Evolutionary conservation across 2,888 invertebrate species (phyloP).

Genomic region (Rotaria magnacalcarata): DNA sequence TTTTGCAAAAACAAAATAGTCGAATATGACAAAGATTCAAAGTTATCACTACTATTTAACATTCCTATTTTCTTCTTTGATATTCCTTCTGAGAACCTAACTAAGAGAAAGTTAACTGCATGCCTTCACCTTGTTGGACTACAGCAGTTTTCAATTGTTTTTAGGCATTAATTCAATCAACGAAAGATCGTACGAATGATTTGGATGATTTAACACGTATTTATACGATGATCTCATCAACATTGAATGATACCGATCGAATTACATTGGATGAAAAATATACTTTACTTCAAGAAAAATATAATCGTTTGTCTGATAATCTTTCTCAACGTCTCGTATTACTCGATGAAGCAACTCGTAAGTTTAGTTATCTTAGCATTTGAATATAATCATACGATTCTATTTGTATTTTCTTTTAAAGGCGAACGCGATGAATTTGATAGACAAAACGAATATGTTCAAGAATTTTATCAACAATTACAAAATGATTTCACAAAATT

Average conservation of each 20-base stretch:
- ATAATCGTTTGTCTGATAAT: slow-evolving; percentile 19
- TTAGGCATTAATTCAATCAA: not conserved
- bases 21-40: no score
- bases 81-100: no score
- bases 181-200: not conserved
- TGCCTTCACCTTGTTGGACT: no score
- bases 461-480: not conserved
- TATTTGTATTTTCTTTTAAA: not conserved
- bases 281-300: slow-evolving; percentile 18
- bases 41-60: no score
- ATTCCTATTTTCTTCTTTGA: no score
- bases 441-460: not conserved
- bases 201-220: slow-evolving; percentile 2
- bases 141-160: not conserved
- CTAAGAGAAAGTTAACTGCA: no score
- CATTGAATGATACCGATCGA: slow-evolving; percentile 19
- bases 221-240: not conserved
- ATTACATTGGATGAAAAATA: slow-evolving; percentile 17
- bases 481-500: not conserved
- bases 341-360: slow-evolving; percentile 20
- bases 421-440: slow-evolving; percentile 13
- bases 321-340: not conserved
- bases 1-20: no score
- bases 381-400: not conserved
- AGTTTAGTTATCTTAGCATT: not conserved